Evolutionary conservation across 2,113 vertebrate genomes (phyloP).

Genomic region (Psilopsiagon aymara): DNA sequence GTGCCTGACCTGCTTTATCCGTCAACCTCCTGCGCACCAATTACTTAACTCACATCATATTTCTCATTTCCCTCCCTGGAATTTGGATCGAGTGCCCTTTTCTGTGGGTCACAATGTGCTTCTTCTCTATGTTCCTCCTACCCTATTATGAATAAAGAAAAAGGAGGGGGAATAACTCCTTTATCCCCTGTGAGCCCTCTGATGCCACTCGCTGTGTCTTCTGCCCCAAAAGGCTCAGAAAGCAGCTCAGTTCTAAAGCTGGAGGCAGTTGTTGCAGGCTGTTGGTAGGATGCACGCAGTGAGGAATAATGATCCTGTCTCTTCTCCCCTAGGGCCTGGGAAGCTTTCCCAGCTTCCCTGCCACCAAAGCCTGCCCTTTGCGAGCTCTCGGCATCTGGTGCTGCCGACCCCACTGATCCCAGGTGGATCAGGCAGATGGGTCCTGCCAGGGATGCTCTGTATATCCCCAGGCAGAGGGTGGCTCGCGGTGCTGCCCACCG

Average conservation of each 20-base stretch:
- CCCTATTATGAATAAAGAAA: not conserved
- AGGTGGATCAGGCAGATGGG: not conserved
- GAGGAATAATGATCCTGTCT: not conserved
- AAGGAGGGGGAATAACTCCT: not conserved
- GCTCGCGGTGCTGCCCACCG: not conserved
- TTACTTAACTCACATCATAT: not conserved
- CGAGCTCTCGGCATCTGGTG: not conserved
- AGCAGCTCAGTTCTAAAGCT: not conserved
- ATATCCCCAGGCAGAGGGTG: not conserved
- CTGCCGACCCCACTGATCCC: not conserved
- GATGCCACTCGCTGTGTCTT: not conserved
- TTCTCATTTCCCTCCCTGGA: not conserved
- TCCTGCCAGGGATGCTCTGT: not conserved
- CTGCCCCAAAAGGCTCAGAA: not conserved
- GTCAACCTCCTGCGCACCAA: not conserved
- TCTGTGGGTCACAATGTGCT: not conserved
- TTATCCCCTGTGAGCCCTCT: not conserved
- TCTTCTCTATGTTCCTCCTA: not conserved
- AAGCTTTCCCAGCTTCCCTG: not conserved
- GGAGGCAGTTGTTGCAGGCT: not conserved
- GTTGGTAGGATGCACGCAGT: not conserved
- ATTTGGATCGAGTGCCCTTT: not conserved
- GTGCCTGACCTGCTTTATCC: not conserved
- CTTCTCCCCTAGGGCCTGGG: not conserved
- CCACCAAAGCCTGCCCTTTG: not conserved